These are phyloP conservation scores for Orthosia incerta DNA, from an alignment of 2,888 invertebrate species.

Conservation along the genomic window DNA sequence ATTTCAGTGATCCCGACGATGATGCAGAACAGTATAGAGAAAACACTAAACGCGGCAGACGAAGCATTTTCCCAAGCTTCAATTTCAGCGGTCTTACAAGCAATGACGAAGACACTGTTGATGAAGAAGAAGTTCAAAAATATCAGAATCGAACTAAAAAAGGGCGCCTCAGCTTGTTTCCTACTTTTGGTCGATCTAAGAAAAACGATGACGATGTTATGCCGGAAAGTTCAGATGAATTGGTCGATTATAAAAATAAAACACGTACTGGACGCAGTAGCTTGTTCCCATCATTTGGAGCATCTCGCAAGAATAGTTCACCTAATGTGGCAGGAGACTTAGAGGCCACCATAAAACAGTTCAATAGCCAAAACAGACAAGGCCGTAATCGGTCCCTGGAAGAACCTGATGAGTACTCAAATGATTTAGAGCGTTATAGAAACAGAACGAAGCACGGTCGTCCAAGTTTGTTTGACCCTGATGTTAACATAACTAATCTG, in stretches of 20 bases:
- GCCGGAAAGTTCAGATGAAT: slow-evolving; percentile 87
- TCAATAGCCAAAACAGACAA: slow-evolving; percentile 79
- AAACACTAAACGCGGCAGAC: slow-evolving; percentile 82
- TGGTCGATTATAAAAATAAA: slow-evolving; percentile 86
- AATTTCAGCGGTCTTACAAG: slow-evolving; percentile 81
- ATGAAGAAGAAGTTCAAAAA: slow-evolving; percentile 85
- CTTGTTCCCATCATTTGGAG: slow-evolving; percentile 86
- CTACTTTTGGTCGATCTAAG: slow-evolving; percentile 84
- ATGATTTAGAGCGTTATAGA: slow-evolving; percentile 83
- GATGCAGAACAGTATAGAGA: slow-evolving; percentile 83
- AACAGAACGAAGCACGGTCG: slow-evolving; percentile 85
- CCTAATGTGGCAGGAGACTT: slow-evolving; percentile 79
- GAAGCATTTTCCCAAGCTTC: slow-evolving; percentile 86
- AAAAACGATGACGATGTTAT: slow-evolving; percentile 83
- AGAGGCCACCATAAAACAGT: slow-evolving; percentile 85
- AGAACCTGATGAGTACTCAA: slow-evolving; percentile 76
- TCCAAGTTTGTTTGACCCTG: slow-evolving; percentile 86
- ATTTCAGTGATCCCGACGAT: slow-evolving; percentile 84
- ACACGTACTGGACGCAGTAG: slow-evolving; percentile 83
- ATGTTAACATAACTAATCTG: slow-evolving; percentile 82
- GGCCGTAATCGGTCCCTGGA: slow-evolving; percentile 80
- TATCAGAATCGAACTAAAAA: slow-evolving; percentile 86
- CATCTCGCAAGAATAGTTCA: slow-evolving; percentile 82
- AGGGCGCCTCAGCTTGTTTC: slow-evolving; percentile 85
- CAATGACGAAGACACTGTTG: slow-evolving; percentile 83